Evolutionary conservation across 2,888 invertebrate genomes (phyloP).

Genomic region (Beris morrisii): DNA sequence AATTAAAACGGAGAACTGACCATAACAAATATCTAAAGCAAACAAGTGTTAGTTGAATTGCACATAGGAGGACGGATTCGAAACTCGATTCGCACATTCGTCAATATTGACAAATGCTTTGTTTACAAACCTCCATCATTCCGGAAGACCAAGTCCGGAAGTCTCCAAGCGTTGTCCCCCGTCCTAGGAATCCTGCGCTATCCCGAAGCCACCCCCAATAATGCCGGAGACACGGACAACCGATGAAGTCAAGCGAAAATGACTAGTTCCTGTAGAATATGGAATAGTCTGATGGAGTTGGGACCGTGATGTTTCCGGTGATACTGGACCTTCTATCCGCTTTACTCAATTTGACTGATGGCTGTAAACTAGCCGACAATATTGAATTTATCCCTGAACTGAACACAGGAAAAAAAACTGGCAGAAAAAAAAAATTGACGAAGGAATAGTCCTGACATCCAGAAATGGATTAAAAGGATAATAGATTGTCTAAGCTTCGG

Average conservation of each 20-base stretch:
- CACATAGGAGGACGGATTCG: background rate
- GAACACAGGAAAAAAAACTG: background rate
- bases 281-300: background rate
- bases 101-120: constrained; percentile 30
- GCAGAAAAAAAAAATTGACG: too few species aligned
- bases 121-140: constrained; percentile 23
- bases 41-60: constrained; percentile 17
- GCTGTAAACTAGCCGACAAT: constrained; percentile 5
- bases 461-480: constrained; percentile 2
- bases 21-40: constrained; percentile 19
- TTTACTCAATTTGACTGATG: constrained; percentile 15
- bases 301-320: background rate
- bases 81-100: constrained; percentile 8
- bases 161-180: constrained; percentile 7
- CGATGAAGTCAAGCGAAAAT: background rate
- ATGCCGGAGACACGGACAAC: background rate
- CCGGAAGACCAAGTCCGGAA: constrained; percentile 14
- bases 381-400: background rate
- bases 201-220: background rate
- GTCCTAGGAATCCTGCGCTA: background rate
- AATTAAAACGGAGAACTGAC: background rate
- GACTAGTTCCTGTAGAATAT: background rate
- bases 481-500: background rate
- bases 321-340: background rate
- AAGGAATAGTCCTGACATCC: too few species aligned